A percentile compares a stretch with the other conserved stretches of the same genome.
These are phyloP conservation scores for Syngnathus scovelli DNA, from an alignment of 2,113 vertebrate genomes.

Conservation along the genomic window DNA sequence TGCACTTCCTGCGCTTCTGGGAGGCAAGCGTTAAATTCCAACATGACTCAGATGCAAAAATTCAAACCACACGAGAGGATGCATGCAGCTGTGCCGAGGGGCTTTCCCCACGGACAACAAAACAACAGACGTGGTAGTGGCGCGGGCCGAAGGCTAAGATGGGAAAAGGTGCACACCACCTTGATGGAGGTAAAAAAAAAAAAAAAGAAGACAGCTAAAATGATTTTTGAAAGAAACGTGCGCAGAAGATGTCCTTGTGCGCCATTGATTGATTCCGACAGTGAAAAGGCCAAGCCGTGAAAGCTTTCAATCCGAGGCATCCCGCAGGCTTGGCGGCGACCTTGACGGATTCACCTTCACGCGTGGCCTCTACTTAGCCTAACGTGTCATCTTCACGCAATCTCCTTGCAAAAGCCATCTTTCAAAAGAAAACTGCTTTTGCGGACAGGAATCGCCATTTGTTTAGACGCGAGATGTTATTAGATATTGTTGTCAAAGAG, in stretches of 20 bases:
- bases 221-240: background rate
- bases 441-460: background rate
- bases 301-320: background rate
- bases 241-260: background rate
- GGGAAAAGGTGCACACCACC: background rate
- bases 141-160: constrained; percentile 46
- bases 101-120: constrained; percentile 51
- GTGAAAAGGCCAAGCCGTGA: background rate
- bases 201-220: background rate
- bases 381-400: background rate
- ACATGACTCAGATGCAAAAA: constrained; percentile 23
- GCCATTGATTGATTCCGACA: background rate
- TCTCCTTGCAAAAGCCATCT: background rate
- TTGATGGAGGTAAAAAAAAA: background rate
- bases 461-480: background rate
- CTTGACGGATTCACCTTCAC: background rate
- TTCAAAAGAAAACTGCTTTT: background rate
- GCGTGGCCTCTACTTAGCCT: background rate
- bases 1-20: constrained; percentile 2
- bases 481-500: background rate
- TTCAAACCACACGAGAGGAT: constrained; percentile 19
- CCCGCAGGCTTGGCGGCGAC: background rate
- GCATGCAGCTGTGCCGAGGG: background rate
- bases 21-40: constrained; percentile 7
- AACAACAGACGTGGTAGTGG: constrained; percentile 51